phyloP scores from a whole-genome alignment of 2,113 vertebrate genomes.

The Phalacrocorax brasilianus region DNA sequence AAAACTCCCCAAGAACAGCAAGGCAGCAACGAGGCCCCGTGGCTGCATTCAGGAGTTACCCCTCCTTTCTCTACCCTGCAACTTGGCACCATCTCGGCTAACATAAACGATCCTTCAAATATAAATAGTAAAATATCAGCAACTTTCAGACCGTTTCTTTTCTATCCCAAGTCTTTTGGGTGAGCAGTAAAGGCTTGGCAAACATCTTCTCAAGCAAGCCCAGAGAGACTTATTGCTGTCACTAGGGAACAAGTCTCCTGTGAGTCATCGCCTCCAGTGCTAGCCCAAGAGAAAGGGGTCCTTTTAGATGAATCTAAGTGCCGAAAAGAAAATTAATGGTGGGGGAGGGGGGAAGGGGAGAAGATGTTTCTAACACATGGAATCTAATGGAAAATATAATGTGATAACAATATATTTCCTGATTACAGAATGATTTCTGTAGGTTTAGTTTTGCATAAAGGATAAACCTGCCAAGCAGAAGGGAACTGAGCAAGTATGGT shows the following conservation, averaged over 20 bases:
- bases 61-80: not conserved
- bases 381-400: slow-evolving; percentile 25
- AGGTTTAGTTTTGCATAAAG: slow-evolving; percentile 19
- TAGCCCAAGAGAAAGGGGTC: not conserved
- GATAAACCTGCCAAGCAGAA: slow-evolving; percentile 53
- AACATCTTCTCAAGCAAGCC: slow-evolving; percentile 25
- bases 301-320: slow-evolving; percentile 30
- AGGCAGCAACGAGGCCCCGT: not conserved
- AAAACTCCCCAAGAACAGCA: not conserved
- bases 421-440: slow-evolving; percentile 32
- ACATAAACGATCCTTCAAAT: not conserved
- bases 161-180: not conserved
- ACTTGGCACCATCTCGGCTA: not conserved
- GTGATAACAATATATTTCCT: slow-evolving; percentile 36
- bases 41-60: not conserved
- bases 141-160: slow-evolving; percentile 1
- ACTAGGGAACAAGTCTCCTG: slow-evolving; percentile 16
- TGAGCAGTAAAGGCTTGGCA: slow-evolving; percentile 11
- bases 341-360: not conserved
- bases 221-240: not conserved
- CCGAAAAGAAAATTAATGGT: not conserved
- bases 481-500: slow-evolving; percentile 59
- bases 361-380: not conserved
- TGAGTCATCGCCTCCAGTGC: slow-evolving; percentile 9
- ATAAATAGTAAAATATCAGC: slow-evolving; percentile 48